Conservation (phyloP, 2,888 invertebrate genomes). For the Oconnorella tubifera region DNA sequence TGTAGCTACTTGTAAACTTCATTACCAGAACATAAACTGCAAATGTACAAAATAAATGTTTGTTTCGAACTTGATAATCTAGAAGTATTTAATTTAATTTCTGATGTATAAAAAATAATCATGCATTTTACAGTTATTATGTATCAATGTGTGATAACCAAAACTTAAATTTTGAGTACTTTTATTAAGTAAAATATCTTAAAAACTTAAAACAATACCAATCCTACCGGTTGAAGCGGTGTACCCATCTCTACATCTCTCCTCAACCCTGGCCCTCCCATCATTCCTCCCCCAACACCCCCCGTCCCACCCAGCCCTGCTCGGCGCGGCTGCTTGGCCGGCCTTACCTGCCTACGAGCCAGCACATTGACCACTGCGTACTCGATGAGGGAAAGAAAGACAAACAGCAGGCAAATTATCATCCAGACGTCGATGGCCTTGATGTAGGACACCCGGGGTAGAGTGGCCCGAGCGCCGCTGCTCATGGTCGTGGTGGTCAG, state of each 20-base stretch:
- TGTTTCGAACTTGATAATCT: no score
- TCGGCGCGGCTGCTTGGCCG: constrained; percentile 21
- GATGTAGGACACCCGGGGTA: constrained; percentile 31
- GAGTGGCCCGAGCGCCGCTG: constrained; percentile 27
- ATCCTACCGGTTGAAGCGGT: constrained; percentile 12
- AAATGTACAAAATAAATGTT: no score
- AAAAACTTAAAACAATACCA: no score
- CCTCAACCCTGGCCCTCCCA: constrained; percentile 8
- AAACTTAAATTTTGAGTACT: no score
- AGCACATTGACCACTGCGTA: constrained; percentile 31
- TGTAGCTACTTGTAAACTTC: no score
- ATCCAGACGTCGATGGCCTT: constrained; percentile 33
- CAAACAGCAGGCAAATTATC: constrained; percentile 31
- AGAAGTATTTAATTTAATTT: no score
- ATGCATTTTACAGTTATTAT: no score
- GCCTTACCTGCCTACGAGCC: constrained; percentile 23
- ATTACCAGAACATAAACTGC: no score
- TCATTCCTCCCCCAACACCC: background rate
- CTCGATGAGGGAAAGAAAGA: constrained; percentile 30
- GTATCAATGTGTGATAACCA: no score
- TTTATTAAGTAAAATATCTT: no score
- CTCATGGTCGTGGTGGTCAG: constrained; percentile 32
- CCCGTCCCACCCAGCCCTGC: constrained; percentile 9
- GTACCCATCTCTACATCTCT: constrained; percentile 10
- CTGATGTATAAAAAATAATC: no score